Conservation (phyloP, 2,888 invertebrate genomes). For the Laspeyria flexula region DNA sequence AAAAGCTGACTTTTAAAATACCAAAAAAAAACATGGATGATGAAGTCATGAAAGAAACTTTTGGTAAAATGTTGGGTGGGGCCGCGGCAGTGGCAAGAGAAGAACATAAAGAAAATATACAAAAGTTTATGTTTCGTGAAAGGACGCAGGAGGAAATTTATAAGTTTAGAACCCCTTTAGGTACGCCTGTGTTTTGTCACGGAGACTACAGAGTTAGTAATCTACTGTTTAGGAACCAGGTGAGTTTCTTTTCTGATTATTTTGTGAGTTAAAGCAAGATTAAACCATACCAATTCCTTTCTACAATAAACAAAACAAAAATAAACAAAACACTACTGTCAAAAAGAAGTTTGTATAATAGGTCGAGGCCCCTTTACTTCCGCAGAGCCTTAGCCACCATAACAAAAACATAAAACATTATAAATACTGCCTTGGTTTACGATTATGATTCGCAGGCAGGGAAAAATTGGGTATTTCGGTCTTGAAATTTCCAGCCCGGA, state of each 20-base stretch:
- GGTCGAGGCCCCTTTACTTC: too few relatives aligned
- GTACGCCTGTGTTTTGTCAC: conserved; percentile 48
- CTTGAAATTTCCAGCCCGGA: too few relatives aligned
- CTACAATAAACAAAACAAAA: too few relatives aligned
- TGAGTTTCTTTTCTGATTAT: conserved; percentile 17
- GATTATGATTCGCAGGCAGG: too few relatives aligned
- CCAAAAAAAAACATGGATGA: conserved; percentile 13
- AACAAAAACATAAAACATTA: too few relatives aligned
- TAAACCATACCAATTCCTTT: too few relatives aligned
- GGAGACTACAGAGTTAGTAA: conserved; percentile 60
- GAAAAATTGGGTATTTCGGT: too few relatives aligned
- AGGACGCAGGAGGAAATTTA: conserved; percentile 15
- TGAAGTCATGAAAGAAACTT: conserved; percentile 29
- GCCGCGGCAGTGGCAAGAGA: conserved; percentile 44
- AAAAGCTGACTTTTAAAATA: conserved; percentile 25
- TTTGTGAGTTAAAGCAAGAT: background rate
- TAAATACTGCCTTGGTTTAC: too few relatives aligned
- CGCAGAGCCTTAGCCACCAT: too few relatives aligned
- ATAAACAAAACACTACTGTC: too few relatives aligned
- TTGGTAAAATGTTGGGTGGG: conserved; percentile 32
- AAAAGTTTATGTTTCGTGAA: conserved; percentile 30
- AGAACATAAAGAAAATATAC: conserved; percentile 42
- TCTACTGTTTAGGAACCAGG: conserved; percentile 43
- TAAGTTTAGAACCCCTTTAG: conserved; percentile 44
- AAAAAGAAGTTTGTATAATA: too few relatives aligned